A percentile compares a stretch with the other conserved stretches of the same genome.
These are phyloP conservation scores for Alectoris magna DNA, from an alignment of 2,797 vertebrate genomes.

Conservation along the genomic window DNA sequence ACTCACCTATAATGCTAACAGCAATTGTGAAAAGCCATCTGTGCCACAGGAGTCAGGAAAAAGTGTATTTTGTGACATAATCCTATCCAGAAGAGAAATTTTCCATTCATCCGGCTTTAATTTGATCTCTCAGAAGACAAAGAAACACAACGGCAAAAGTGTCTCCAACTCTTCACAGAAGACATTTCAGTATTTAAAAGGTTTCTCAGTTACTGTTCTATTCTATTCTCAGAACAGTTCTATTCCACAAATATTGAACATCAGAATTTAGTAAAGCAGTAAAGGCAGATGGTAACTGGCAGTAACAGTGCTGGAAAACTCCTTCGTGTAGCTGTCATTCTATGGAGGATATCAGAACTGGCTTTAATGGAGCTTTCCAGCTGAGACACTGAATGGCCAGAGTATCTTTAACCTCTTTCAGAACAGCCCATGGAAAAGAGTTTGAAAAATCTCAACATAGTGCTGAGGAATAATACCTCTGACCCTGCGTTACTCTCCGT, in stretches of 20 bases:
- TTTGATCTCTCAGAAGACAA: slow-evolving; percentile 36
- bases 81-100: neutral
- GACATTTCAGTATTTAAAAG: slow-evolving; percentile 27
- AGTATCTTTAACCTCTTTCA: neutral
- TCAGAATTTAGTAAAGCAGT: neutral
- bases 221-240: neutral
- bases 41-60: slow-evolving; percentile 16
- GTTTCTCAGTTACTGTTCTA: neutral
- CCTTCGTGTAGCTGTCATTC: neutral
- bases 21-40: slow-evolving; percentile 3
- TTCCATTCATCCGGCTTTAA: slow-evolving; percentile 35
- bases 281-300: neutral
- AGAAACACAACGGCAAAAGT: neutral
- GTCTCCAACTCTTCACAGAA: slow-evolving; percentile 47
- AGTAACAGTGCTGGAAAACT: neutral
- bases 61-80: neutral
- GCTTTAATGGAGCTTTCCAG: neutral
- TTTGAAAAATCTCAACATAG: neutral
- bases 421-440: neutral
- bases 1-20: slow-evolving; percentile 1
- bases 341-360: neutral
- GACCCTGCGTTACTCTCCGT: neutral
- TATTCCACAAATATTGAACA: neutral
- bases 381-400: neutral
- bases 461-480: neutral